Base-by-base conservation (phyloP, 2,113 vertebrate genomes). In the Cairina moschata region DNA sequence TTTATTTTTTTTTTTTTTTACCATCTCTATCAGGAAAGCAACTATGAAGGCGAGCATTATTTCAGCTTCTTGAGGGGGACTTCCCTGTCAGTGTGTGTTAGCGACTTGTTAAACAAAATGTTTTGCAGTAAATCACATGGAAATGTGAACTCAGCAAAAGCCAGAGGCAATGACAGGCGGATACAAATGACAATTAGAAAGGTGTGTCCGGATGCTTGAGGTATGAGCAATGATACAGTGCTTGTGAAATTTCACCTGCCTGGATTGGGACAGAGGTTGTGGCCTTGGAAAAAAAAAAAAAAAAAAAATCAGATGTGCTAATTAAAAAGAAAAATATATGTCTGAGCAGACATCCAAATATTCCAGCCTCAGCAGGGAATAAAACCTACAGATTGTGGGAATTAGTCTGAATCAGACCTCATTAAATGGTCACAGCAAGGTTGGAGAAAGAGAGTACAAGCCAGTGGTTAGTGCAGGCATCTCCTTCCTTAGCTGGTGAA, bases 171-270 rank as follows among this genome's bases (percentile, higher is more conserved):
- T 66, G 91, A 93, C 91, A 89, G 93, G 91, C 60, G 40, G 91
- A 97, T 96, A 91, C 75, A 96, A 96, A 90, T 94, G 94, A 95
- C 94, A 97, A 96, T 94, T 96, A 97, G 62, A 83, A 93, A 96
- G 96, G 97, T 68, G 97, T 96, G 97, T 95, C 96, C 34, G 34
- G 94, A 97, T 96, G 83, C 91, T 89, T 96, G 79, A 83, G 83
- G 83, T 76, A 97, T 97, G 96, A 97, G 91, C 95, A 92, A 92
- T n/a, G 89, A 94, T 91, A 85, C 96, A 91, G 52, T 9, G 78
- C 89, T 91, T 95, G 68, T 78, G 94, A 97, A 97, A 96, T 83
- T 95, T 83, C 91, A 96, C 93, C 95, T 96, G 94, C 78, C 54
- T 1, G 0, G 17, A 85, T 32, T 90, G 82, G 83, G 85, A 91